Evolutionary conservation across 2,113 vertebrate genomes (phyloP).

Genomic region (Melanerpes formicivorus): DNA sequence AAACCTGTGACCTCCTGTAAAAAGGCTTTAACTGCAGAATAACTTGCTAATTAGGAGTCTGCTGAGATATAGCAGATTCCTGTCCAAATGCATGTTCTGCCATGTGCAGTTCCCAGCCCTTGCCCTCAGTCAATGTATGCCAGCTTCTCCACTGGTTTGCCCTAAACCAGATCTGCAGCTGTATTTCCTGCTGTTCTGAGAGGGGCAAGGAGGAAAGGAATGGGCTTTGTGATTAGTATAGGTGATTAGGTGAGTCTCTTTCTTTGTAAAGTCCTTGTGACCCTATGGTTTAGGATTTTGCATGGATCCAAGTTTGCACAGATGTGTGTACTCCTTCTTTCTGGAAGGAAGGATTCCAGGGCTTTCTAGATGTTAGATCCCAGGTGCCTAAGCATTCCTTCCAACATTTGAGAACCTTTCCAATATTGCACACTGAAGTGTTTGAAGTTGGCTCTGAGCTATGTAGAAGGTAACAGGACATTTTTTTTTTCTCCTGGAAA

Average conservation of each 20-base stretch:
- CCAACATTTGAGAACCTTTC: not conserved
- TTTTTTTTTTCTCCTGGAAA: not conserved
- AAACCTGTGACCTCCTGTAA: not conserved
- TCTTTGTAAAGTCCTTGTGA: not conserved
- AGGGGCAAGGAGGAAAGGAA: rapidly evolving
- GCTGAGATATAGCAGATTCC: not conserved
- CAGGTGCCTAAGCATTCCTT: not conserved
- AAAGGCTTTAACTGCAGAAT: not conserved
- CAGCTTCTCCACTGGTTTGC: not conserved
- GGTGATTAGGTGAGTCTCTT: not conserved
- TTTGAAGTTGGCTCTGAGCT: not conserved
- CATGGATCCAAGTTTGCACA: not conserved
- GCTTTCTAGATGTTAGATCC: not conserved
- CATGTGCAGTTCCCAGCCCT: not conserved
- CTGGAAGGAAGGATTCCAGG: not conserved
- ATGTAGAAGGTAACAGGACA: not conserved
- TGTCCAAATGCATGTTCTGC: not conserved
- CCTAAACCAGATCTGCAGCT: not conserved
- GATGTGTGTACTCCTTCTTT: not conserved
- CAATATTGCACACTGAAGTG: not conserved
- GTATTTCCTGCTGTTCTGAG: not conserved
- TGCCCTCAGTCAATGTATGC: not conserved
- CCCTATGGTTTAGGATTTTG: not conserved
- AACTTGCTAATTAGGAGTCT: not conserved
- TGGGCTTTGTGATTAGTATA: not conserved